Evolutionary conservation across 2,888 invertebrate genomes (phyloP).

Genomic region (Synanthedon andrenaeformis): DNA sequence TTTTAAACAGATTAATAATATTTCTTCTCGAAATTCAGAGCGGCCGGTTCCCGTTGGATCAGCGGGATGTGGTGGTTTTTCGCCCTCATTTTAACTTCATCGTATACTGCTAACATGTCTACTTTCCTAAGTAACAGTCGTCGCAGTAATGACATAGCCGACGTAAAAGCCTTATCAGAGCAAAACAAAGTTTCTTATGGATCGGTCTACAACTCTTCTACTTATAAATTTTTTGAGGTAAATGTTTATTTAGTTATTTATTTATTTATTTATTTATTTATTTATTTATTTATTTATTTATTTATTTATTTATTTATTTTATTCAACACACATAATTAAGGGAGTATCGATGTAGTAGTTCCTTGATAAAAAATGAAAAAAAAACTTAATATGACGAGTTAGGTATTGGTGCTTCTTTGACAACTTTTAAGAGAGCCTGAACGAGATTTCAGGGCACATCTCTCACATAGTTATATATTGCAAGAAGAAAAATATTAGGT

Average conservation of each 20-base stretch:
- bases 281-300: too few relatives aligned
- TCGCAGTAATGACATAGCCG: conserved; percentile 83
- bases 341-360: too few relatives aligned
- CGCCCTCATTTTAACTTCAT: conserved; percentile 90
- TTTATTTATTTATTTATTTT: neutral
- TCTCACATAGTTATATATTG: too few relatives aligned
- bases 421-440: too few relatives aligned
- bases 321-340: neutral
- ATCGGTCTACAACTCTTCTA: conserved; percentile 81
- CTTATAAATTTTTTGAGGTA: conserved; percentile 87
- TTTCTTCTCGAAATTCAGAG: conserved; percentile 45
- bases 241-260: conserved; percentile 7
- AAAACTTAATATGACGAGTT: too few relatives aligned
- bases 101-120: conserved; percentile 80
- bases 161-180: conserved; percentile 83
- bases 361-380: too few relatives aligned
- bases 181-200: conserved; percentile 91
- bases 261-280: neutral
- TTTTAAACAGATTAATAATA: neutral
- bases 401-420: too few relatives aligned
- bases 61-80: conserved; percentile 96
- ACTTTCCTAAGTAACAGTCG: conserved; percentile 85
- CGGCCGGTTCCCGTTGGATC: conserved; percentile 88
- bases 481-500: too few relatives aligned
- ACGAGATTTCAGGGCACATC: too few relatives aligned